phyloP scores from a whole-genome alignment of 2,888 invertebrate genomes.

The Stramonita haemastoma region DNA sequence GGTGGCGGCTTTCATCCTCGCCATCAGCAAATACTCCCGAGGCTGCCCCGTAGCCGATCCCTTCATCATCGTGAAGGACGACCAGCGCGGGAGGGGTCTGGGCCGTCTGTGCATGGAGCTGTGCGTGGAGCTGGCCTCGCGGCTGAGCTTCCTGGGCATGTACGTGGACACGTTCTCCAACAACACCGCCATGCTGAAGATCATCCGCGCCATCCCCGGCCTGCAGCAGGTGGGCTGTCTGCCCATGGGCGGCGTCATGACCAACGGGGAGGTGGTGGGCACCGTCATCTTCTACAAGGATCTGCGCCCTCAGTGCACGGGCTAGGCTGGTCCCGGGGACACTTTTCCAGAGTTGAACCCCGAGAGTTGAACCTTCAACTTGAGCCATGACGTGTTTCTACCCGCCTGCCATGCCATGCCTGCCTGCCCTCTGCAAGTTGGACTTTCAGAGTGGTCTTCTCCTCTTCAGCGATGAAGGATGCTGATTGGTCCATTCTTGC shows the following conservation, averaged over 20 bases:
- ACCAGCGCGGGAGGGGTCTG: constrained; percentile 52
- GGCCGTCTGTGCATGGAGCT: constrained; percentile 56
- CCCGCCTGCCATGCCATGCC: not conserved
- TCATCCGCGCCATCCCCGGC: constrained; percentile 55
- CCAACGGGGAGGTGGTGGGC: constrained; percentile 52
- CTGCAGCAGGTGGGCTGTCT: constrained; percentile 57
- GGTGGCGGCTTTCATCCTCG: constrained; percentile 56
- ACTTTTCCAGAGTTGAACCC: too few relatives aligned
- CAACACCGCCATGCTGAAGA: constrained; percentile 56
- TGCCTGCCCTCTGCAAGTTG: not conserved
- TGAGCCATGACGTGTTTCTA: not conserved
- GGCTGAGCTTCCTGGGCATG: constrained; percentile 58
- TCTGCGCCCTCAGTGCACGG: constrained; percentile 36
- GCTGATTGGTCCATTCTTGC: not conserved
- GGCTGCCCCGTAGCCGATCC: constrained; percentile 57
- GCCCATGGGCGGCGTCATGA: constrained; percentile 59
- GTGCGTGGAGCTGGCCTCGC: constrained; percentile 54
- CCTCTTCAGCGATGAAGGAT: not conserved
- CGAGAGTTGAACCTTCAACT: not conserved
- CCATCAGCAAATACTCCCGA: constrained; percentile 55
- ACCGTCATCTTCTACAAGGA: constrained; percentile 57
- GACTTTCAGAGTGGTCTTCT: not conserved
- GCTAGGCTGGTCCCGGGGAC: not conserved
- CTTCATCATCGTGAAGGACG: constrained; percentile 53
- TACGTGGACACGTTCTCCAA: constrained; percentile 63